phyloP scores from a whole-genome alignment of 2,888 invertebrate species.

The Troides helena region DNA sequence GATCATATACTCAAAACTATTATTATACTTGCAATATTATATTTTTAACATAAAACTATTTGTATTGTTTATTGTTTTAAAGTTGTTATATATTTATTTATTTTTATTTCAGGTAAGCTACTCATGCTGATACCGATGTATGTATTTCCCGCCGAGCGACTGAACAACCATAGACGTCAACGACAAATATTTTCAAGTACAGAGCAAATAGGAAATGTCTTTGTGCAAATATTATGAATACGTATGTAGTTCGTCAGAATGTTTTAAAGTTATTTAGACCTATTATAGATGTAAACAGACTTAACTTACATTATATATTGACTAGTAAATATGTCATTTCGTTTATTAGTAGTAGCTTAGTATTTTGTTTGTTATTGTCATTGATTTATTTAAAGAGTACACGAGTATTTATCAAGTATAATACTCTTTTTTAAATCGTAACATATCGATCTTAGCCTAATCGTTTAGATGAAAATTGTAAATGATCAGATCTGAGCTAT shows the following conservation, averaged over 20 bases:
- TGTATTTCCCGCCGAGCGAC: constrained; percentile 1
- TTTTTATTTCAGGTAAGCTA: constrained; percentile 20
- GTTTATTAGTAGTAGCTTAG: too few species aligned
- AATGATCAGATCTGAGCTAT: too few species aligned
- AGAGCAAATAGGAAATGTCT: constrained; percentile 23
- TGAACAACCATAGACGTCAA: constrained; percentile 4
- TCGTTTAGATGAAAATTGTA: too few species aligned
- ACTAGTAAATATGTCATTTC: not conserved
- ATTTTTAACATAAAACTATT: too few species aligned
- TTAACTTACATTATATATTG: constrained; percentile 27
- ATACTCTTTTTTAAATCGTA: too few species aligned
- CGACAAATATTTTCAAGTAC: constrained; percentile 23
- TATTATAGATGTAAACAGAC: constrained; percentile 20
- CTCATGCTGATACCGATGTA: not conserved
- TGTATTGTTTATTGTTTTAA: not conserved
- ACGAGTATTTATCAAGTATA: too few species aligned
- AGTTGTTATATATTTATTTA: not conserved
- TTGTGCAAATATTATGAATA: constrained; percentile 21
- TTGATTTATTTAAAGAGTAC: too few species aligned
- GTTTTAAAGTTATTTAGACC: constrained; percentile 25
- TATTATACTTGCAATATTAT: not conserved
- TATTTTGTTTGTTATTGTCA: too few species aligned
- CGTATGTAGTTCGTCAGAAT: constrained; percentile 9
- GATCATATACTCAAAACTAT: not conserved
- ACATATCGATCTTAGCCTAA: too few species aligned